Base-by-base conservation (phyloP, 2,113 vertebrate genomes). In the Hylia prasina region DNA sequence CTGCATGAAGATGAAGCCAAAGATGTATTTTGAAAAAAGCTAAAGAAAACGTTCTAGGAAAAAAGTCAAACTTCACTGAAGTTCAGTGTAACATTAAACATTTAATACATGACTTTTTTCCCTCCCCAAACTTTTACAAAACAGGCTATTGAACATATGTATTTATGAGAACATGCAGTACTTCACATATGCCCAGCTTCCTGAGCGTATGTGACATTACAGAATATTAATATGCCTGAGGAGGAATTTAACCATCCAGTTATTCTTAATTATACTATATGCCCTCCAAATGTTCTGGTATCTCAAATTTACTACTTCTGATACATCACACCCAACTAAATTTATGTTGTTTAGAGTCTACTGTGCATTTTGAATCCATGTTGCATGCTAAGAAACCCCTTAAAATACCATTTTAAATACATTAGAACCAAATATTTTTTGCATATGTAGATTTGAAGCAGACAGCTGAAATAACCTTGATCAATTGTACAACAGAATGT, bases 81-180 rank as follows among this genome's bases (percentile, higher is more conserved):
- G 47, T 72, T 72, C 50, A 60, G 33, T 61, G 40, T 40, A 91
- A 88, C 53, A 40, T 90, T 73, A 72, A 93, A 72, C 58, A 73
- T 57, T 61, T 45, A 79, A 85, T 27, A 13, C 5, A 50, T 21
- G 14, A 39, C 14, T 84, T 69, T 44, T 45, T 44, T 40, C 25
- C 15, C 20, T 69, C 12, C 17, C 9, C 1, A 0, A 65, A 83
- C 54, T 90, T 65, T 27, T n/a, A 57, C 19, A 66, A 65, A 87
- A 68, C 82, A 70, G 53, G 35, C 47, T 81, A 92, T 45, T 91
- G 80, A 94, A 87, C 83, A 93, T 72, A 84, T 93, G 68, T 64
- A 80, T 90, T 88, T 89, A 89, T 54, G 66, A 92, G 93, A 97
- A 87, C 57, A 86, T 3, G 39, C 76, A 96, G 95, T 94, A 89